Evolutionary conservation across 92 coral and sea anemone species (phyloP), one percentile per base, ranked within the genome.

Genomic region (Scolanthus callimorphus): DNA sequence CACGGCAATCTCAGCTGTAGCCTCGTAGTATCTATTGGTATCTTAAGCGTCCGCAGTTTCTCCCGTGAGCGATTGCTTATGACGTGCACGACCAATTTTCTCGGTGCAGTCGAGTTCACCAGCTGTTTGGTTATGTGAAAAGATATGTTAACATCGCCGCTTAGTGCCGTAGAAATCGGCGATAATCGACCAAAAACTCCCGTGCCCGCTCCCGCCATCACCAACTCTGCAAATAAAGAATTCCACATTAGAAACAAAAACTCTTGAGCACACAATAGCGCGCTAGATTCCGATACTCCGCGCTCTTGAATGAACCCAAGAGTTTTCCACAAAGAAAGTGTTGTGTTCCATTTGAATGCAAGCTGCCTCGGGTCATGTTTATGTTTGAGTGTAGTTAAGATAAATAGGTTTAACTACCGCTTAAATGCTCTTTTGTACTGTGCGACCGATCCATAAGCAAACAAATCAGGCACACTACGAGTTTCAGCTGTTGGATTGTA

Each of bases 381-480:
- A 60, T 64, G 31, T 65, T 56, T 44, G 25, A 49, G 59, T 55
- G 55, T 56, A 59, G 50, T 22, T 22, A 34, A 69, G 58, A 60
- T 77, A 77, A 72, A 72, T 72, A 65, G 60, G 44, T 43, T 48
- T 63, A 65, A 47, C 71, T 77, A 52, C 47, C 38, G 65, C 56
- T 83, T 81, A 72, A 77, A 82, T 80, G 82, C 68, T 84, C 89
- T 68, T 77, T 83, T 83, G 81, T 77, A 63, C 59, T 47, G 4
- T 20, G 23, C 6, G 4, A 19, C 4, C 52, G 17, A 46, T 9
- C 11, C 52, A 69, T 65, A 59, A 59, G 51, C 77, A 70, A 59
- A 60, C 67, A 60, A 20, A 31, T 4, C 21, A 34, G 20, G 59
- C 34, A 25, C 11, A 25, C 19, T 6, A 17, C 20, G 29, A 10